A percentile compares a stretch with the other conserved stretches of the same genome.
These are phyloP conservation scores for Bemisia tabaci DNA, from an alignment of 1,140 invertebrate species.

Conservation along the genomic window DNA sequence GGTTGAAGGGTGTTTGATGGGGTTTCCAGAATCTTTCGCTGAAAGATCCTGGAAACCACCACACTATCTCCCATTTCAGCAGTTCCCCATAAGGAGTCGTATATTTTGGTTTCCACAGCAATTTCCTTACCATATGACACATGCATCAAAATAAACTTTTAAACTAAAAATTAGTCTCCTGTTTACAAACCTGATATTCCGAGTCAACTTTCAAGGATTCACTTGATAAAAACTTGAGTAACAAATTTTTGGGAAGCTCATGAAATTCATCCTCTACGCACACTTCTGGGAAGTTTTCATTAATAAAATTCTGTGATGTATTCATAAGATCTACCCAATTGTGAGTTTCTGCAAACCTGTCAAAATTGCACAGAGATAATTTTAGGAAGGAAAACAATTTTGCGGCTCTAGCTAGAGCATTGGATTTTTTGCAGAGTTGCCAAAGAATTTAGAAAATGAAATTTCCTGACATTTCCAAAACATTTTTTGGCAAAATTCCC, in stretches of 20 bases:
- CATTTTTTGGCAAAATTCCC: neutral
- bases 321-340: slow-evolving; percentile 67
- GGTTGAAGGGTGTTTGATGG: too few species aligned
- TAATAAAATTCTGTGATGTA: slow-evolving; percentile 68
- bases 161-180: too few species aligned
- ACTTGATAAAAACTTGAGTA: slow-evolving; percentile 66
- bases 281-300: slow-evolving; percentile 74
- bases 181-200: slow-evolving; percentile 64
- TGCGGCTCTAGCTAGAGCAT: neutral
- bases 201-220: slow-evolving; percentile 81
- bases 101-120: too few species aligned
- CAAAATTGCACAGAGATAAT: too few species aligned
- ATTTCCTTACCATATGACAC: too few species aligned
- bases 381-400: too few species aligned
- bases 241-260: slow-evolving; percentile 64
- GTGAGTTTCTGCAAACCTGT: slow-evolving; percentile 82
- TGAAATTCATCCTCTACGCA: slow-evolving; percentile 78
- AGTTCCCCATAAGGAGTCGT: too few species aligned
- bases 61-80: too few species aligned
- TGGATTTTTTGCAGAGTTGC: neutral
- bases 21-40: too few species aligned
- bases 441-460: neutral
- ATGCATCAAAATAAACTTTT: too few species aligned
- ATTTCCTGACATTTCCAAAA: neutral
- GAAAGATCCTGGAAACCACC: too few species aligned